Percentiles rank a stretch among this genome's conserved stretches.
phyloP scores from a whole-genome alignment of 1,140 invertebrate species.

The Drosophila leontia region DNA sequence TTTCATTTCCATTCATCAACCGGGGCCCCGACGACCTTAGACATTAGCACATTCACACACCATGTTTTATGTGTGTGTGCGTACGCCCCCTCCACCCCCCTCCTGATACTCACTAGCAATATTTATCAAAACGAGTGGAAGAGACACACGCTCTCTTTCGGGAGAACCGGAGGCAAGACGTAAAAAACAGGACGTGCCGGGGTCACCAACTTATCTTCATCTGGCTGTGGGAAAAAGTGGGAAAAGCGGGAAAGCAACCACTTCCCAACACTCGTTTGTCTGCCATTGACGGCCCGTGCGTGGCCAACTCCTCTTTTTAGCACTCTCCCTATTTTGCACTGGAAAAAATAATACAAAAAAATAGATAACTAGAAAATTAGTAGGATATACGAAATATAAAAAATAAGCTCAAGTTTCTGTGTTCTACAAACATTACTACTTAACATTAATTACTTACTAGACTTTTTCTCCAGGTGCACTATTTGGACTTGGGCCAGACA shows the following conservation, averaged over 20 bases:
- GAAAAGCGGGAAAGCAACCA: conserved; percentile 1
- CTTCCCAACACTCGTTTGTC: conserved; percentile 36
- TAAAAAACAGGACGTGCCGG: conserved; percentile 69
- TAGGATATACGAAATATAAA: too few relatives aligned
- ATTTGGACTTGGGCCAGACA: conserved; percentile 44
- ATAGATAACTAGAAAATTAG: not conserved
- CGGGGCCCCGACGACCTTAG: conserved; percentile 57
- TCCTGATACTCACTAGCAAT: conserved; percentile 18
- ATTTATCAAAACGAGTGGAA: conserved; percentile 56
- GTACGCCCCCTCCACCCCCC: not conserved
- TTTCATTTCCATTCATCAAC: conserved; percentile 75
- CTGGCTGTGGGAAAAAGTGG: conserved; percentile 13
- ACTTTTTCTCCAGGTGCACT: not conserved
- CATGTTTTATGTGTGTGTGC: conserved; percentile 12
- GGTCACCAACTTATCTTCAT: conserved; percentile 76
- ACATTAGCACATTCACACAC: conserved; percentile 79
- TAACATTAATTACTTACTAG: not conserved
- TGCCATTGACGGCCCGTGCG: conserved; percentile 70
- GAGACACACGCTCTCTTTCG: not conserved
- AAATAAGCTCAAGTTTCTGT: too few relatives aligned
- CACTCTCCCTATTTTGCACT: conserved; percentile 21
- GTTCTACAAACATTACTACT: not conserved
- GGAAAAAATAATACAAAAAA: not conserved
- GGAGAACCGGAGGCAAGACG: conserved; percentile 9
- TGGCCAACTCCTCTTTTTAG: conserved; percentile 23